Base-by-base conservation (phyloP, 2,888 invertebrate genomes). In the Stegana nigrithorax region DNA sequence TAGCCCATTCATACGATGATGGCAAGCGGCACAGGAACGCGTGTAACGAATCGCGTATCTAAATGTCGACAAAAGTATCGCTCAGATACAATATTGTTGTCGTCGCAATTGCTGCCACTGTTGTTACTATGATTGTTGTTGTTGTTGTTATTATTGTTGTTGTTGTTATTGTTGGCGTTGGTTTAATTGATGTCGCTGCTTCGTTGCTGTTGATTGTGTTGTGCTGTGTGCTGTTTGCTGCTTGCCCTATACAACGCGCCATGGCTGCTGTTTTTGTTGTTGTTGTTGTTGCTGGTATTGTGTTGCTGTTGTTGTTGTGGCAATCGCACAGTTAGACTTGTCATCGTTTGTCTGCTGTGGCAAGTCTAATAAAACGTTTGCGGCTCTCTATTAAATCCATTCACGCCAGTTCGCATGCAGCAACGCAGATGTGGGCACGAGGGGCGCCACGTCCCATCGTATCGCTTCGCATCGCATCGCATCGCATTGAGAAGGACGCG, bases 281-380 rank as follows among this genome's bases (percentile, higher is more conserved):
- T 17, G 17, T 12, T 17, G 17, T 12, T 7, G 17, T 44, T 44
- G 14, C 25, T 47, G 47, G 21, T 47, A 12, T 47, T 47, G 47
- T 47, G 3, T 67, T 57, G 62, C 63, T 66, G 73, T 71, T 79
- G 73, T 80, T 75, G 73, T 65, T 67, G 78, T 73, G 57, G 44
- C 57, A 39, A 42, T 42, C 57, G 26, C 57, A 42, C 57, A 57
- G 53, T 55, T 55, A 55, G 53, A 55, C 32, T 55, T 55, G 53
- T 55, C 53, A 55, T 55, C 53, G 53, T 32, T 32, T 55, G 32
- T 55, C 32, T 27, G 53, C 32, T 21, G 17, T 53, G 29, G 53
- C 53, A 53, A 53, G 10, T 55, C 32, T 55, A 55, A 55, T 55
- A 55, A 55, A 55, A 32, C 36, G 53, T 55, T 32, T 27, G 53